phyloP scores from a whole-genome alignment of 2,888 invertebrate genomes.

The Amphimallon solstitiale region DNA sequence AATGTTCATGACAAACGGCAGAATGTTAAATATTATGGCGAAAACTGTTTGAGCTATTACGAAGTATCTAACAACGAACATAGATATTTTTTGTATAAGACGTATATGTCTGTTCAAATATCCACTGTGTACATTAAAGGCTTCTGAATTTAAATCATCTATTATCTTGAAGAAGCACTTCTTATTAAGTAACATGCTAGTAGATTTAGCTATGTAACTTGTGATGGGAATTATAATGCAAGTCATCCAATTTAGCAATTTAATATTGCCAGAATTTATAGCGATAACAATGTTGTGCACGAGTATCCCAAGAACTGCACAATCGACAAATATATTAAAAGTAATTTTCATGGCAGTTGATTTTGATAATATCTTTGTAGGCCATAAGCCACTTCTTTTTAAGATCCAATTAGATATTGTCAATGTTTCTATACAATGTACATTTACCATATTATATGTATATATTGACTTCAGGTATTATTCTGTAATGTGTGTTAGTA shows the following conservation, averaged over 20 bases:
- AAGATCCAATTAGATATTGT: neutral
- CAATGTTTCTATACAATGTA: conserved; percentile 4
- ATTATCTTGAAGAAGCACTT: neutral
- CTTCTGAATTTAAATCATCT: neutral
- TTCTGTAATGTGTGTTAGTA: no score
- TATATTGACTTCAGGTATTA: no score
- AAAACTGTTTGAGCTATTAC: conserved; percentile 4
- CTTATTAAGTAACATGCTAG: neutral
- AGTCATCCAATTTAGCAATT: neutral
- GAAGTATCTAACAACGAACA: neutral
- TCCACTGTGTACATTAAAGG: neutral
- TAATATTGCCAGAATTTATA: neutral
- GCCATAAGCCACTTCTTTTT: conserved; percentile 1
- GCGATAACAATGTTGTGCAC: conserved; percentile 1
- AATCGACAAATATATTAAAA: neutral
- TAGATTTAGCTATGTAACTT: neutral
- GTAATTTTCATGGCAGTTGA: neutral
- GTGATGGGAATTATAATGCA: neutral
- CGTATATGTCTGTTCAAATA: neutral
- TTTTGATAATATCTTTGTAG: neutral
- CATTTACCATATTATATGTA: conserved; percentile 4
- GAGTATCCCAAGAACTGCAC: neutral
- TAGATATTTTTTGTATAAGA: neutral
- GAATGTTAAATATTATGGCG: neutral
- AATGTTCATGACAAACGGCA: neutral